Conservation (phyloP, 2,797 vertebrate species). For the Carcharodon carcharias region DNA sequence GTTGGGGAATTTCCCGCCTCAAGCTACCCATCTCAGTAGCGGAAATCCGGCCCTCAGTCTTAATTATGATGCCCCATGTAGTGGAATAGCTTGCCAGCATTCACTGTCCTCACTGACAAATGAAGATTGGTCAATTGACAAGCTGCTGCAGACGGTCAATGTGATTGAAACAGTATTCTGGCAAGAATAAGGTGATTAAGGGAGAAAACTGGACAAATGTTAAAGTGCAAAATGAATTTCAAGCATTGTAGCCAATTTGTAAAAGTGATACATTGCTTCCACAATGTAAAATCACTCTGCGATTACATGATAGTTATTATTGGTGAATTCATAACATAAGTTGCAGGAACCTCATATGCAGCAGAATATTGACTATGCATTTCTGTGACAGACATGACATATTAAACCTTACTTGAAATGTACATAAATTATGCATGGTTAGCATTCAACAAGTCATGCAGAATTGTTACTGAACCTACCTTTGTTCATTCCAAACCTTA, state of each 20-base stretch:
- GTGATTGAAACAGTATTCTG: background rate
- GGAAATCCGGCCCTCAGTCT: too few species aligned
- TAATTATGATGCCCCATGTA: background rate
- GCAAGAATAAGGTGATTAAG: background rate
- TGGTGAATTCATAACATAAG: background rate
- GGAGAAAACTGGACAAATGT: background rate
- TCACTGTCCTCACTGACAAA: background rate
- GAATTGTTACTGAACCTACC: background rate
- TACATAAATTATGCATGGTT: background rate
- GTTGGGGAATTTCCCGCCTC: too few species aligned
- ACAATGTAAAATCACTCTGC: background rate
- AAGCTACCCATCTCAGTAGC: too few species aligned
- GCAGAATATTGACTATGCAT: background rate
- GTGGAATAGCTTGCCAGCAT: background rate
- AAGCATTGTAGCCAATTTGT: background rate
- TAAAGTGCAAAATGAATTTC: background rate
- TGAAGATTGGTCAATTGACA: background rate
- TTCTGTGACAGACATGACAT: background rate
- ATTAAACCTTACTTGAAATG: background rate
- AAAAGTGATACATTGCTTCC: background rate
- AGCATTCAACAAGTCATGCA: constrained; percentile 17
- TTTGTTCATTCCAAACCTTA: constrained; percentile 16
- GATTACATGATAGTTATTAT: background rate
- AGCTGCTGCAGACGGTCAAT: background rate
- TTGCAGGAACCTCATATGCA: background rate